phyloP scores from a whole-genome alignment of 2,797 vertebrate species.

The Crypturellus tataupa region DNA sequence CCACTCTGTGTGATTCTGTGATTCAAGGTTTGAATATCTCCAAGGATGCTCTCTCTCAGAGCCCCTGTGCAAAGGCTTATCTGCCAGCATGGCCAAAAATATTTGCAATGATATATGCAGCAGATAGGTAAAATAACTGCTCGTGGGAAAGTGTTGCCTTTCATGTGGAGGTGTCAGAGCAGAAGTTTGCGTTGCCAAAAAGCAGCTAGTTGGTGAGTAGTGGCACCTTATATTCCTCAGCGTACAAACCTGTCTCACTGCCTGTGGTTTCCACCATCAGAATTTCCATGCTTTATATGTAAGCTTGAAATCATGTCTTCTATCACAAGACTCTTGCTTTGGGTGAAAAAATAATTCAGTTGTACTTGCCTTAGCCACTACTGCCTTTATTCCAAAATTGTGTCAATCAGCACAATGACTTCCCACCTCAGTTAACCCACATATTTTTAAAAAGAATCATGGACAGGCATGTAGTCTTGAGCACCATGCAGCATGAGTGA shows the following conservation, averaged over 20 bases:
- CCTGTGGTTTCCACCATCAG: rapidly evolving
- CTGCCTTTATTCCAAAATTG: neutral
- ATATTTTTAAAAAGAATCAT: neutral
- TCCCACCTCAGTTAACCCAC: rapidly evolving
- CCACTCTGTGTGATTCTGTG: no score
- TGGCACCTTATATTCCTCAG: neutral
- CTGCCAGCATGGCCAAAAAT: rapidly evolving
- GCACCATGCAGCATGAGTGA: rapidly evolving
- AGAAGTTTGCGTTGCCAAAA: neutral
- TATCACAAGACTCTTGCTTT: neutral
- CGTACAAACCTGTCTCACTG: neutral
- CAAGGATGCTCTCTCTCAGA: neutral
- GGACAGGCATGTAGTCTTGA: constrained; percentile 31
- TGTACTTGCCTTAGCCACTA: neutral
- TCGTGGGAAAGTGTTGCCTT: neutral
- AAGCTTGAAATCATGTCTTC: neutral
- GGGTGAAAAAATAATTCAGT: neutral
- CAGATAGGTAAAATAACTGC: neutral
- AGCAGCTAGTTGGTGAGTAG: neutral
- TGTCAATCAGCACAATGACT: rapidly evolving
- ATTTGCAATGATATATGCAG: neutral
- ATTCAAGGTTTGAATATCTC: neutral
- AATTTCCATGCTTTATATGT: neutral
- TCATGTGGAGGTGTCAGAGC: rapidly evolving
- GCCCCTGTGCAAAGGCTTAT: neutral